phyloP scores from a whole-genome alignment of 2,113 vertebrate genomes.

The Bufo bufo region DNA sequence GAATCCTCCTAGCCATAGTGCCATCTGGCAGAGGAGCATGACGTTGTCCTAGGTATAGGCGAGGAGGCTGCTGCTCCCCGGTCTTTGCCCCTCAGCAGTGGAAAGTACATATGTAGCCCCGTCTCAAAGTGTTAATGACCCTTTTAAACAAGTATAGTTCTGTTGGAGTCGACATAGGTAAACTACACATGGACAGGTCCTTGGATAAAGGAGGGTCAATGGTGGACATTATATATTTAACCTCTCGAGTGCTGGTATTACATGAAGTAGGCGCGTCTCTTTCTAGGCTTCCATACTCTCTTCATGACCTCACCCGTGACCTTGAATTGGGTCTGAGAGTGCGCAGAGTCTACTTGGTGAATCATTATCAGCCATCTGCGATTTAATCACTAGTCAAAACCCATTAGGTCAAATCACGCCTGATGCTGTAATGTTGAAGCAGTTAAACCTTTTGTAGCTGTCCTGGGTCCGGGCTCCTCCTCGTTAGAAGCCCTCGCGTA shows the following conservation, averaged over 20 bases:
- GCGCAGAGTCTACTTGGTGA: constrained; percentile 33
- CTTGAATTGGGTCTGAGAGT: constrained; percentile 40
- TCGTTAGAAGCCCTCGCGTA: neutral
- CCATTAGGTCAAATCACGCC: constrained; percentile 55
- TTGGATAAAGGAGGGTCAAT: neutral
- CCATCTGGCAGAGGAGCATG: constrained; percentile 35
- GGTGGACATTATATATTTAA: neutral
- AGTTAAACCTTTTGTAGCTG: constrained; percentile 38
- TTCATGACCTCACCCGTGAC: constrained; percentile 46
- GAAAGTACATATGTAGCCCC: neutral
- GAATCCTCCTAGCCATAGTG: constrained; percentile 3
- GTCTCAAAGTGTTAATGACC: neutral
- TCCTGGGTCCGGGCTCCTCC: constrained; percentile 1
- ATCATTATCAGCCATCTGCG: constrained; percentile 55
- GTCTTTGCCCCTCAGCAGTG: neutral
- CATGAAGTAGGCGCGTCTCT: neutral
- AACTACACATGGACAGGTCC: neutral
- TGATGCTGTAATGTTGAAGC: constrained; percentile 36
- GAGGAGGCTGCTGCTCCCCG: neutral
- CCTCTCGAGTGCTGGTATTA: neutral
- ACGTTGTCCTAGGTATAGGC: neutral
- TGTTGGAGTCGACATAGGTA: too few relatives aligned
- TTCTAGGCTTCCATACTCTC: neutral
- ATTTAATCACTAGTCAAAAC: constrained; percentile 53
- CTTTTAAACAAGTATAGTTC: neutral